Base-by-base conservation (phyloP, 2,797 vertebrate species). In the Sebastes dallii region DNA sequence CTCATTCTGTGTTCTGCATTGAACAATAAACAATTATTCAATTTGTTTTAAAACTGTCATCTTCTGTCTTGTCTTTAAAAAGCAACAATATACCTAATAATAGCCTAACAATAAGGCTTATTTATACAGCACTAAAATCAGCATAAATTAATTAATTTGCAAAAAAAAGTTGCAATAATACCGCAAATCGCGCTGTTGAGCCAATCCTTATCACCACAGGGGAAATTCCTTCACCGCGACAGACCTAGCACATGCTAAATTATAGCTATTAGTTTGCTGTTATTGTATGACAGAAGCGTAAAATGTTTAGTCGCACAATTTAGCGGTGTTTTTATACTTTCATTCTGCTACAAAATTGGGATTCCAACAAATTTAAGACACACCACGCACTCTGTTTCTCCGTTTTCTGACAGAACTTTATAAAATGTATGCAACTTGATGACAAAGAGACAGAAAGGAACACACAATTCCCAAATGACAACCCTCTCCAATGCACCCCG, bases 401-500 rank as follows among this genome's bases (percentile, higher is more conserved):
- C 2, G 22, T 11, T 50, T 79, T 25, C 13, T 66, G 32, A 74
- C 50, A n/a, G 1, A 74, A 50, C 39, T 24, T 39, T 54, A 10
- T 54, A 1, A 72, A 81, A 42, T 56, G 2, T 6, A 66, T 64
- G 18, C 80, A 72, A 72, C 20, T 25, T 25, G 13, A 58, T 55
- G 25, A 72, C 34, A 67, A 30, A 52, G 20, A 32, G n/a, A 27
- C 55, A n/a, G 27, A 22, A 58, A 39, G 32, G 16, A 46, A 64
- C 14, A 22, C 22, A 58, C 7, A 22, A 66, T 67, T 72, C 27
- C 39, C 7, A 24, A 77, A 71, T 59, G 67, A 54, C 52, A 54
- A 74, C 32, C 54, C 72, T 69, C 55, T 78, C 64, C 6, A 82
- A 73, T 10, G 6, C 12, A 29, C 12, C 54, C 62, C 1, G 6